Evolutionary conservation across 2,113 vertebrate genomes (phyloP).

Genomic region (Sterna hirundo): DNA sequence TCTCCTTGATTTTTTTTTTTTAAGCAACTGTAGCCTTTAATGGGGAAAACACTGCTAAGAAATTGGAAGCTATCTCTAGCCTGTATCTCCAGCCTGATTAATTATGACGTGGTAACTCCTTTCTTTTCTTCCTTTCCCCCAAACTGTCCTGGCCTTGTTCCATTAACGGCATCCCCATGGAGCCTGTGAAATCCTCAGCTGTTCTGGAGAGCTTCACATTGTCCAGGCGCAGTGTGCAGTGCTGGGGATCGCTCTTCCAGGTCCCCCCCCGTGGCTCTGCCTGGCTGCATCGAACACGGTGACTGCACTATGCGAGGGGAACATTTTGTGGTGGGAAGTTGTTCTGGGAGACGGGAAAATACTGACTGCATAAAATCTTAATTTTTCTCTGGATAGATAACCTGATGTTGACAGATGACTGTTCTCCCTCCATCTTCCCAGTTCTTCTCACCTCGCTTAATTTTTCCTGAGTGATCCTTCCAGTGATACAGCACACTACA

Average conservation of each 20-base stretch:
- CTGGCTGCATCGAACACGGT: fast-evolving
- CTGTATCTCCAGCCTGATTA: neutral
- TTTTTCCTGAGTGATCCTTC: neutral
- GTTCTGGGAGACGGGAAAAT: neutral
- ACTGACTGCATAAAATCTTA: neutral
- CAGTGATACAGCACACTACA: neutral
- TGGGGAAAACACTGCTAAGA: neutral
- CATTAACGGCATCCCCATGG: neutral
- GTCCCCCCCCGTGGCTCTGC: neutral
- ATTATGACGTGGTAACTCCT: neutral
- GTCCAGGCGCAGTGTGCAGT: neutral
- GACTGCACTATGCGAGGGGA: neutral
- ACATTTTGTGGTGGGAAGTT: neutral
- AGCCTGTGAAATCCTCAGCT: neutral
- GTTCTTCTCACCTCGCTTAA: neutral
- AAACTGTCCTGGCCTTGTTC: neutral
- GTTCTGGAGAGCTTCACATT: neutral
- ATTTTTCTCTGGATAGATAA: neutral
- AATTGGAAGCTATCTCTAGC: neutral
- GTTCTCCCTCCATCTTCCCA: neutral
- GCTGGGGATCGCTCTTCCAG: neutral
- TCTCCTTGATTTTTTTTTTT: neutral
- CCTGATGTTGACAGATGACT: neutral
- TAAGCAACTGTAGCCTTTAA: neutral
- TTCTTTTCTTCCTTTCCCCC: neutral